Conservation (phyloP, 2,113 vertebrate genomes). For the Serinus canaria region DNA sequence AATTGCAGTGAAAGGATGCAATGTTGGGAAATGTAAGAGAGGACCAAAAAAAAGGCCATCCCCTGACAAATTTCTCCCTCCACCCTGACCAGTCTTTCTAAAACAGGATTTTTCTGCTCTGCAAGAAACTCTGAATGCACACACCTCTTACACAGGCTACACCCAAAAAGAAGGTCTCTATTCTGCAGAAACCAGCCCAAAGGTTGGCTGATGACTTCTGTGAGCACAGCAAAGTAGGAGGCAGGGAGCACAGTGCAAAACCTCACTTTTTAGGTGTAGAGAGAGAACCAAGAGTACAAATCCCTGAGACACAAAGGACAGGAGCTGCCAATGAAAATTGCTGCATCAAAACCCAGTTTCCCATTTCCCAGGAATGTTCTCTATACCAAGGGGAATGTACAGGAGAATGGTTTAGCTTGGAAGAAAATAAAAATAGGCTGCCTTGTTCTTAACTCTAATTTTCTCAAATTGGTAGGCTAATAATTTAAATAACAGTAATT, state of each 20-base stretch:
- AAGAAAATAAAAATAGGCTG: conserved; percentile 43
- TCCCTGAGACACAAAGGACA: background rate
- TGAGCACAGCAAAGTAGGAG: background rate
- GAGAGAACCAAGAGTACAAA: background rate
- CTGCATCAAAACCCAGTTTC: background rate
- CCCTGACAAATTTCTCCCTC: background rate
- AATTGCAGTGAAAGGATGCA: background rate
- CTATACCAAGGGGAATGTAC: background rate
- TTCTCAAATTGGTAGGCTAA: conserved; percentile 37
- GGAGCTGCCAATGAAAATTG: background rate
- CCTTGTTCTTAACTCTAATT: conserved; percentile 32
- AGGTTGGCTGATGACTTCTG: background rate
- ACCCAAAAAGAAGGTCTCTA: background rate
- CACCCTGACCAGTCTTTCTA: background rate
- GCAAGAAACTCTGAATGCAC: background rate
- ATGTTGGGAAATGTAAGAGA: background rate
- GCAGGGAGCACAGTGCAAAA: background rate
- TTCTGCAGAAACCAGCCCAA: background rate
- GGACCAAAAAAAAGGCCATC: background rate
- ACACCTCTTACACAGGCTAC: background rate
- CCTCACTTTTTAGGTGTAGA: background rate
- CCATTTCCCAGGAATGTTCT: background rate
- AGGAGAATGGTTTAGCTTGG: background rate
- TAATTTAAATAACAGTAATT: conserved; percentile 62
- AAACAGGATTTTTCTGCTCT: background rate